Conservation (phyloP, 2,797 vertebrate species). For the Tiaroga cobitis region DNA sequence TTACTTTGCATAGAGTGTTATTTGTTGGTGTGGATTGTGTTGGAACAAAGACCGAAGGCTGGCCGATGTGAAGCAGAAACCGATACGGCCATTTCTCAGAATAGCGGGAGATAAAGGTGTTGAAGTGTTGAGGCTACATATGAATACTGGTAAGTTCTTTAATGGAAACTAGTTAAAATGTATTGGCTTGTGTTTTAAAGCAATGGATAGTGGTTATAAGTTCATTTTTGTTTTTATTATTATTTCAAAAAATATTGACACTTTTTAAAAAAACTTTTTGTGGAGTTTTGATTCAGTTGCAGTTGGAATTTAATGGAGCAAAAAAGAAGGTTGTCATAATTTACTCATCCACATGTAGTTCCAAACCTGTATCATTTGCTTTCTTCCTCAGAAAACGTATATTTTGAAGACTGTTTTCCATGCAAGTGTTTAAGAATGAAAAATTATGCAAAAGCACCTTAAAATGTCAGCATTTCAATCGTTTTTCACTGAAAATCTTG, state of each 20-base stretch:
- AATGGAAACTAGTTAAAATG: background rate
- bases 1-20: constrained; percentile 78
- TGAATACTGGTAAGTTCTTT: constrained; percentile 45
- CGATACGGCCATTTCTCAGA: background rate
- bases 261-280: background rate
- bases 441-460: background rate
- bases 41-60: constrained; percentile 32
- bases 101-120: background rate
- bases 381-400: background rate
- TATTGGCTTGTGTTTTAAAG: background rate
- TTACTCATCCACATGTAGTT: background rate
- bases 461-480: background rate
- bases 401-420: background rate
- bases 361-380: background rate
- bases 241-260: background rate
- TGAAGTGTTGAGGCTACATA: background rate
- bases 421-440: background rate
- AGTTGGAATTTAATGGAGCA: background rate
- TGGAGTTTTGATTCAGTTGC: background rate
- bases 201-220: background rate
- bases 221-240: background rate
- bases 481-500: constrained; percentile 1
- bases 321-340: background rate
- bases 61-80: constrained; percentile 4
- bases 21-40: constrained; percentile 67